Evolutionary conservation across 2,113 vertebrate genomes (phyloP).

Genomic region (Albula glossodonta): DNA sequence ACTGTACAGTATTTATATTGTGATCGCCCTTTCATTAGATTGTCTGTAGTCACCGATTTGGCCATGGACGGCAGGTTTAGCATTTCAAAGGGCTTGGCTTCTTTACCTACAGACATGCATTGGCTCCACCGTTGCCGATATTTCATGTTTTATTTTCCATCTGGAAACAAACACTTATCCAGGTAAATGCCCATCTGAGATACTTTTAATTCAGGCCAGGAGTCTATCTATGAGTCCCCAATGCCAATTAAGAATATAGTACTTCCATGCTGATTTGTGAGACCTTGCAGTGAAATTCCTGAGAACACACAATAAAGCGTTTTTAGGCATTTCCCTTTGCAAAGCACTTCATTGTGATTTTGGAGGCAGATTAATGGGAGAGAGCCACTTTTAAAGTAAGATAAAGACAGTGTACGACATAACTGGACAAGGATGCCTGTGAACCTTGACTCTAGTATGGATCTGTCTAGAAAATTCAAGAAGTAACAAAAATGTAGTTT

Average conservation of each 20-base stretch:
- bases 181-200: not conserved
- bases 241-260: not conserved
- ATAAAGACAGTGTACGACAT: not conserved
- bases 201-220: not conserved
- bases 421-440: not conserved
- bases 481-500: not conserved
- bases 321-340: not conserved
- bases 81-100: not conserved
- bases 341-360: not conserved
- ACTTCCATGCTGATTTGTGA: too few relatives aligned
- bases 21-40: constrained; percentile 4
- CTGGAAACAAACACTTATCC: not conserved
- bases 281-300: too few relatives aligned
- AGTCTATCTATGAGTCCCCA: not conserved
- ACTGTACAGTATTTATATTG: constrained; percentile 1
- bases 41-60: not conserved
- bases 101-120: not conserved
- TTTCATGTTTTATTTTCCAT: not conserved
- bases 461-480: not conserved
- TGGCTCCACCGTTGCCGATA: not conserved
- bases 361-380: not conserved
- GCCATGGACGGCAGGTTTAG: not conserved
- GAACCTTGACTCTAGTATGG: not conserved
- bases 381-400: not conserved
- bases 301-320: not conserved